A percentile compares a stretch with the other conserved stretches of the same genome.
phyloP scores from a whole-genome alignment of 92 coral and sea anemone genomes.

The Epizoanthus illoricatus region DNA sequence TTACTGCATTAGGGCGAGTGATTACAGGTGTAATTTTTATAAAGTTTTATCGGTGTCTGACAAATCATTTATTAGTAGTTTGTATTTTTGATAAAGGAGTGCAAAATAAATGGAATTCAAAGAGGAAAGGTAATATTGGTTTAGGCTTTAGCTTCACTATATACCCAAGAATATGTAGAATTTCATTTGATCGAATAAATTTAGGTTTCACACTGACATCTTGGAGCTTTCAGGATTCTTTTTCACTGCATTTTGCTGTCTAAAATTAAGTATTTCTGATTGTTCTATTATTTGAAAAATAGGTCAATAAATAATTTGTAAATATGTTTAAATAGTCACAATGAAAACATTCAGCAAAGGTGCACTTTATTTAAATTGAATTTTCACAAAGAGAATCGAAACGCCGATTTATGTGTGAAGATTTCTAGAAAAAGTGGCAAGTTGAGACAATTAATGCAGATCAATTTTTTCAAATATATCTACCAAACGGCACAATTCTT shows the following conservation, averaged over 20 bases:
- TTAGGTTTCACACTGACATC: too few species aligned
- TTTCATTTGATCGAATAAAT: too few species aligned
- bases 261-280: background rate
- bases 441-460: background rate
- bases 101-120: background rate
- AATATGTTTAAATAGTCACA: conserved; percentile 24
- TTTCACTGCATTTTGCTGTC: background rate
- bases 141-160: too few species aligned
- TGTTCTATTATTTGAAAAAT: background rate
- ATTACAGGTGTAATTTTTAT: conserved; percentile 14
- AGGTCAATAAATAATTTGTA: conserved; percentile 21
- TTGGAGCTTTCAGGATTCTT: background rate
- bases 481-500: conserved; percentile 1
- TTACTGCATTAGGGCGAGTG: conserved; percentile 1
- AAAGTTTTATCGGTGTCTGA: conserved; percentile 11
- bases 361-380: background rate
- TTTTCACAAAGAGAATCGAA: background rate
- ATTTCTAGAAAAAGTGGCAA: background rate
- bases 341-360: background rate
- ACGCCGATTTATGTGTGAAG: background rate
- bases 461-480: background rate
- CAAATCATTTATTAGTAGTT: background rate
- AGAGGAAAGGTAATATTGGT: background rate
- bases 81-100: background rate
- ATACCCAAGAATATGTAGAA: too few species aligned